Percentiles rank a stretch among this genome's conserved stretches.
These are phyloP conservation scores for Ichneumon xanthorius DNA, from an alignment of 2,888 invertebrate species.

Conservation along the genomic window DNA sequence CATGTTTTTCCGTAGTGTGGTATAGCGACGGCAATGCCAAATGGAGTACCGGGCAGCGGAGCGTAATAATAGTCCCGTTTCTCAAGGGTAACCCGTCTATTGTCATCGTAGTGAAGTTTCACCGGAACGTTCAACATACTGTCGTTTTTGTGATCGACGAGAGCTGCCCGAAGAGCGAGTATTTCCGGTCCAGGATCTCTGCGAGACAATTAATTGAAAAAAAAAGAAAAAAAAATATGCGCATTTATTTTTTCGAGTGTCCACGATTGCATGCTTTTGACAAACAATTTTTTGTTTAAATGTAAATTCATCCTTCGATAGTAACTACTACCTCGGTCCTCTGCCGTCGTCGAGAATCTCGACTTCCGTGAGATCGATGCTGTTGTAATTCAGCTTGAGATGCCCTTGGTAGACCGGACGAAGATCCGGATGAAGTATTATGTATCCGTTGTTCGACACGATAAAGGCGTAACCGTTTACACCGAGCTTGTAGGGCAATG, in stretches of 20 bases:
- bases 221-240: not conserved
- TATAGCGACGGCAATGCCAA: slow-evolving; percentile 93
- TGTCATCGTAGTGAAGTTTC: slow-evolving; percentile 93
- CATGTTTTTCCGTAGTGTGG: slow-evolving; percentile 93
- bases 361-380: slow-evolving; percentile 97
- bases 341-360: slow-evolving; percentile 92
- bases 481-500: slow-evolving; percentile 97
- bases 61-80: slow-evolving; percentile 94
- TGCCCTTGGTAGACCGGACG: slow-evolving; percentile 91
- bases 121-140: slow-evolving; percentile 89
- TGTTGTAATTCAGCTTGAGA: slow-evolving; percentile 97
- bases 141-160: slow-evolving; percentile 90
- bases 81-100: slow-evolving; percentile 93
- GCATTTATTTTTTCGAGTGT: not conserved
- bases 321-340: slow-evolving; percentile 86
- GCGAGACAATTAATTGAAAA: not conserved
- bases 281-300: too few relatives aligned
- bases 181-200: slow-evolving; percentile 80
- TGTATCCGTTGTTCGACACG: slow-evolving; percentile 98
- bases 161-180: slow-evolving; percentile 87
- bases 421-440: slow-evolving; percentile 97
- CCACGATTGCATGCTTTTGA: not conserved
- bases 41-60: slow-evolving; percentile 93
- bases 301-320: slow-evolving; percentile 11
- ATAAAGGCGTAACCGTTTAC: slow-evolving; percentile 98